Conservation (phyloP, 64 coral and sea anemone species). For the Montipora capricornis region DNA sequence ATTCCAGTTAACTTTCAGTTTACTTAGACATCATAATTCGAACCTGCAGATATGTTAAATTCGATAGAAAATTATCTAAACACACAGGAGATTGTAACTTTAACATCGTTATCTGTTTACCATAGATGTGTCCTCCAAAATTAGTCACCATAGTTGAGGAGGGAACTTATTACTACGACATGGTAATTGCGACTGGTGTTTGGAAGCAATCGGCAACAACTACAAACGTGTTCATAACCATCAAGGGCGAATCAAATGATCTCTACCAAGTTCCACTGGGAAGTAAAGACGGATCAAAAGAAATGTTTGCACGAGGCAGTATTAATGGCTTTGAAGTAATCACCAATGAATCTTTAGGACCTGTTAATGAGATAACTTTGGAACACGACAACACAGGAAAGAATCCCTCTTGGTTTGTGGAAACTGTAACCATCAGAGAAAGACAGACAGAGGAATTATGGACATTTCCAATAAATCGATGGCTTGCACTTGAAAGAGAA, state of each 20-base stretch:
- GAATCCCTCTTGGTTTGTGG: slow-evolving; percentile 72
- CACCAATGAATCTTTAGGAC: slow-evolving; percentile 20
- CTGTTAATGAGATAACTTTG: slow-evolving; percentile 43
- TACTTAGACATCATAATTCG: too few species aligned
- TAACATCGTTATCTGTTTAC: neutral
- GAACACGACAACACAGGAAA: slow-evolving; percentile 69
- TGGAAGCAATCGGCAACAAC: slow-evolving; percentile 61
- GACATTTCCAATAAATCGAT: slow-evolving; percentile 57
- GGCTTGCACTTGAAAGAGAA: slow-evolving; percentile 71
- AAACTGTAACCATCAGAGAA: slow-evolving; percentile 31
- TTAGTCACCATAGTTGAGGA: neutral
- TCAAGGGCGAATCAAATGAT: slow-evolving; percentile 29
- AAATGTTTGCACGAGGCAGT: slow-evolving; percentile 54
- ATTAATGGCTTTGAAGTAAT: slow-evolving; percentile 62
- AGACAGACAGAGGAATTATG: slow-evolving; percentile 44
- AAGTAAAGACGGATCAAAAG: slow-evolving; percentile 3
- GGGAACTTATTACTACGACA: slow-evolving; percentile 57
- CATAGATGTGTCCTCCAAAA: slow-evolving; percentile 22
- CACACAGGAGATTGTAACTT: neutral
- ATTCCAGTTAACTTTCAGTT: too few species aligned
- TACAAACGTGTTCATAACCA: slow-evolving; percentile 23
- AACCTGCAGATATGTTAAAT: too few species aligned
- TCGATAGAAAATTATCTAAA: too few species aligned
- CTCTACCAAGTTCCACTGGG: neutral
- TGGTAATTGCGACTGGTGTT: slow-evolving; percentile 35